phyloP scores from a whole-genome alignment of 1,140 invertebrate species.

The Caerostris extrusa region DNA sequence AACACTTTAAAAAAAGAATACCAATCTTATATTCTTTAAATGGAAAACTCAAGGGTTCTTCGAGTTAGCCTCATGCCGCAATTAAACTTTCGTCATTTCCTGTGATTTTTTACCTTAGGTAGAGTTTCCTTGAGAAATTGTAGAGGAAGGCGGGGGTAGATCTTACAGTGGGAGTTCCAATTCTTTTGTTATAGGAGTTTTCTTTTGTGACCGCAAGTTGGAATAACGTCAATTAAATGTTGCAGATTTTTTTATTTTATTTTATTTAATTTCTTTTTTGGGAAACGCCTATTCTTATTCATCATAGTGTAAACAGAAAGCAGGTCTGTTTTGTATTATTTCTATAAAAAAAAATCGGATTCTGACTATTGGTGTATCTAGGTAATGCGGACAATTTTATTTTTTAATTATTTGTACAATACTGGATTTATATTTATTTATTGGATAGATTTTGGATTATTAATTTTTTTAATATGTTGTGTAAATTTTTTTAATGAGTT shows the following conservation, averaged over 20 bases:
- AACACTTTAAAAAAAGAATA: not conserved
- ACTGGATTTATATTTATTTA: no score
- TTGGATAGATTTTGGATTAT: no score
- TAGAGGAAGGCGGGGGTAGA: not conserved
- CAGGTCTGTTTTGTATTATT: not conserved
- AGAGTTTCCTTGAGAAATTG: not conserved
- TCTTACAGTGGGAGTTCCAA: not conserved
- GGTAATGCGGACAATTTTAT: not conserved
- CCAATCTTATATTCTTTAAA: not conserved
- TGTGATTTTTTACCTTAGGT: not conserved
- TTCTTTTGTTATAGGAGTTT: not conserved
- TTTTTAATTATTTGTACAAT: not conserved
- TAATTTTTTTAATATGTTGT: no score
- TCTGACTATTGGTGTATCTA: not conserved
- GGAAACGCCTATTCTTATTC: not conserved
- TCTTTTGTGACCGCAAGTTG: not conserved
- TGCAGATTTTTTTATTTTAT: not conserved
- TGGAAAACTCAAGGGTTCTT: constrained; percentile 8
- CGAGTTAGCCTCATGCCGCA: not conserved
- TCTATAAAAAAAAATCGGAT: not conserved
- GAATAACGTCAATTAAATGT: not conserved
- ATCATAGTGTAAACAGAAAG: not conserved
- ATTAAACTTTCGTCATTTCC: not conserved
- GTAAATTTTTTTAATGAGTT: no score
- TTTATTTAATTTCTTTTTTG: not conserved